Conservation (phyloP, 2,888 invertebrate species). For the Drosophila tripunctata region DNA sequence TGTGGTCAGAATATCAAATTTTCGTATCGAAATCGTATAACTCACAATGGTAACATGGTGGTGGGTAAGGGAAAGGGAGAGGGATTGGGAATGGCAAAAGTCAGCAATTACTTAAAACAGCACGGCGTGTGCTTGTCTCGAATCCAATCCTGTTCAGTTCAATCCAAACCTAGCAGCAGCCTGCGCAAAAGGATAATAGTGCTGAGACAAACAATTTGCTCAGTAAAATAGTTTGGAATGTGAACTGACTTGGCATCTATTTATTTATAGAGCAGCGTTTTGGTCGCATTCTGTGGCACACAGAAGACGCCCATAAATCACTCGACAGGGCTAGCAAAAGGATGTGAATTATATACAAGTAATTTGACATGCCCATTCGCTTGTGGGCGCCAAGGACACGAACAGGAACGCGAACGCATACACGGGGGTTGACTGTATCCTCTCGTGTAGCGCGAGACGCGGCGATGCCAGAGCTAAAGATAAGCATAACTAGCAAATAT, state of each 20-base stretch:
- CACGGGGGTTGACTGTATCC: conserved; percentile 22
- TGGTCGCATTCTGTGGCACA: conserved; percentile 40
- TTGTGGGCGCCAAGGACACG: conserved; percentile 36
- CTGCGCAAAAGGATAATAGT: conserved; percentile 73
- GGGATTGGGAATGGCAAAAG: conserved; percentile 59
- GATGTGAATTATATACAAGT: conserved; percentile 81
- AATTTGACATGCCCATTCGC: conserved; percentile 72
- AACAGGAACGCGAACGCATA: neutral
- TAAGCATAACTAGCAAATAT: conserved; percentile 56
- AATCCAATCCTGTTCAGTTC: neutral
- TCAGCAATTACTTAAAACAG: conserved; percentile 77
- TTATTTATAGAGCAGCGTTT: conserved; percentile 62
- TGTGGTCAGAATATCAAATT: conserved; percentile 83
- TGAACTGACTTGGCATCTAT: conserved; percentile 50
- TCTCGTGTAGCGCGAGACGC: conserved; percentile 26
- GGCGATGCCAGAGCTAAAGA: conserved; percentile 63
- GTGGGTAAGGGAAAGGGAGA: neutral
- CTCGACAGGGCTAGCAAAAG: conserved; percentile 62
- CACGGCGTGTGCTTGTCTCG: conserved; percentile 13
- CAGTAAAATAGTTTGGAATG: conserved; percentile 53
- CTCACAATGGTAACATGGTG: conserved; percentile 38
- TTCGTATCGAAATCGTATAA: conserved; percentile 78
- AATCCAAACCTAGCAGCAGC: conserved; percentile 25
- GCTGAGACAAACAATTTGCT: conserved; percentile 74
- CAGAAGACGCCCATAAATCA: conserved; percentile 71